Percentiles rank a stretch among this genome's conserved stretches.
phyloP scores from a whole-genome alignment of 2,888 invertebrate genomes.

The Drosophila diplacantha region DNA sequence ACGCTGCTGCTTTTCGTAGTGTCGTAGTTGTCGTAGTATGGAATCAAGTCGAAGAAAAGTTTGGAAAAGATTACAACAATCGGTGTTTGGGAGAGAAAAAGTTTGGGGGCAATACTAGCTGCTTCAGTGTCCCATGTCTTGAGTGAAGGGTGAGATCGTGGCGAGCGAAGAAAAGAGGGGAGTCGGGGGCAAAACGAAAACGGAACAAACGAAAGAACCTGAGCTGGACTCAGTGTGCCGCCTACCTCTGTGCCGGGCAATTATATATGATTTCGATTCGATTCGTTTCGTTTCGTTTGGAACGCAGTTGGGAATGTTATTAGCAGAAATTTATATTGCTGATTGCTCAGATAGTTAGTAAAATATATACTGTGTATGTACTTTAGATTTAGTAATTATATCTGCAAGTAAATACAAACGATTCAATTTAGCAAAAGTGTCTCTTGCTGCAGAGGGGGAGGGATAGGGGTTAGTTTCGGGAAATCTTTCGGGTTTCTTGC shows the following conservation, averaged over 20 bases:
- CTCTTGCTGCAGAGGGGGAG: constrained; percentile 2
- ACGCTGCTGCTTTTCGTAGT: constrained; percentile 39
- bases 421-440: constrained; percentile 57
- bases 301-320: constrained; percentile 63
- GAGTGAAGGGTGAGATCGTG: constrained; percentile 25
- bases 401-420: constrained; percentile 76
- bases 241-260: constrained; percentile 35
- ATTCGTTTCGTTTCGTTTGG: constrained; percentile 23
- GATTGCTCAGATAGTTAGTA: constrained; percentile 47
- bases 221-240: constrained; percentile 18
- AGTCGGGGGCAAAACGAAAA: constrained; percentile 31
- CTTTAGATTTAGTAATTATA: constrained; percentile 71
- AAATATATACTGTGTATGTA: constrained; percentile 59
- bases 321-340: constrained; percentile 56
- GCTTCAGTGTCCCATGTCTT: constrained; percentile 16
- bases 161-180: constrained; percentile 16
- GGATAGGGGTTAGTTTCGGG: constrained; percentile 4
- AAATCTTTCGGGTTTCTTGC: neutral
- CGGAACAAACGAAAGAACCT: constrained; percentile 30
- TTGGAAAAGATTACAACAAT: constrained; percentile 65
- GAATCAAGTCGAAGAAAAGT: constrained; percentile 66
- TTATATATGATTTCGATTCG: constrained; percentile 28
- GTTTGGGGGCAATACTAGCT: constrained; percentile 7
- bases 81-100: constrained; percentile 1
- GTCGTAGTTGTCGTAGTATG: constrained; percentile 55